Evolutionary conservation across 92 coral and sea anemone species (phyloP), one percentile per base, ranked within the genome.

Genomic region (Porites lobata): DNA sequence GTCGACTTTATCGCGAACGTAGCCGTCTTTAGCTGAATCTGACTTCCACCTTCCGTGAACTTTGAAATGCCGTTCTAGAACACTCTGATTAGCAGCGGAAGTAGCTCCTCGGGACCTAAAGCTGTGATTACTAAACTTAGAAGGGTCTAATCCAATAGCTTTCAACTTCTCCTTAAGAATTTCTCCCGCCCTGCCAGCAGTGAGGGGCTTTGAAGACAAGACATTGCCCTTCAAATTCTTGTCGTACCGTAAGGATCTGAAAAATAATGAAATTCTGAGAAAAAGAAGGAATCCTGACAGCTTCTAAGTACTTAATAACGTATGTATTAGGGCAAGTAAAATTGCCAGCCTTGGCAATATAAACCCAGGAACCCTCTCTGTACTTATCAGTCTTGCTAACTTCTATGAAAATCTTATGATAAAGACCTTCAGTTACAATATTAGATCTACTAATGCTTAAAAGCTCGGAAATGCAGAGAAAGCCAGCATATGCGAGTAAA

Each of bases 31-130:
- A 19, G 76, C 76, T 38, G 21, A 50, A 8, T 71, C 76, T 1
- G 76, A 29, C n/a, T 38, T 71, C 76, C 56, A 71, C n/a, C 76
- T 71, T 1, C 76, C 76, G 8, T 32, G 76, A 29, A 43, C 53
- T 32, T 71, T 65, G 69, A 18, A 65, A 19, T 21, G 76, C 54
- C 58, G 51, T 50, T 47, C 76, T 17, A 22, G 22, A 7, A 71
- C 24, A 2, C 7, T 50, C 18, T 2, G 66, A 76, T 76, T 17
- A 19, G 81, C 81, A 26, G 54, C 67, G 1, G 67, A 22, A 21
- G 81, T 24, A 56, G 81, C 68, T 4, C 81, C 68, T 4, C 81
- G 52, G 6, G 15, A 6, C 54, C 66, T 58, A 52, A 75, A 56
- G n/a, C 50, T 20, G 50, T 76, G 20, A 9, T 14, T 56, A 20